These are phyloP conservation scores for Columbina picui DNA, from an alignment of 2,113 vertebrate genomes.

Conservation along the genomic window DNA sequence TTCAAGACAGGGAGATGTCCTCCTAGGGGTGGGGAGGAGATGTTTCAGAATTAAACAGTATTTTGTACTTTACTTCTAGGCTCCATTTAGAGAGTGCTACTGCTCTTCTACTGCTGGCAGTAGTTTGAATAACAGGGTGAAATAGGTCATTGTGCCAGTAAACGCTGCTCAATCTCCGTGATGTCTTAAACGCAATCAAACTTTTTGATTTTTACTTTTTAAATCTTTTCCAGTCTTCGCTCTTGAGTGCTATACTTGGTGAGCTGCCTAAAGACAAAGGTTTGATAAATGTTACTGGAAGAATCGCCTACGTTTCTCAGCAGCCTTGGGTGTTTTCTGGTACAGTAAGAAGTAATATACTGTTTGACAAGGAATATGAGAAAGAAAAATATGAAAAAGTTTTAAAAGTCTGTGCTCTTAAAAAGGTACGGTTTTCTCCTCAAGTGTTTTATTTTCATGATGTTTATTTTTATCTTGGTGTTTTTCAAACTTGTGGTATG, in stretches of 20 bases:
- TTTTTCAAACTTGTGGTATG: not conserved
- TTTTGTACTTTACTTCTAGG: not conserved
- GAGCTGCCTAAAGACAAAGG: constrained; percentile 86
- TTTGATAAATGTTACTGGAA: constrained; percentile 82
- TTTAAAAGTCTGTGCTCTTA: constrained; percentile 90
- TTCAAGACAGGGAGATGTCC: not conserved
- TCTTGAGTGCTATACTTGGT: constrained; percentile 88
- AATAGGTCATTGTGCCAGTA: fast-evolving
- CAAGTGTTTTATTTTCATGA: not conserved
- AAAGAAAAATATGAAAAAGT: constrained; percentile 88
- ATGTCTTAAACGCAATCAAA: not conserved
- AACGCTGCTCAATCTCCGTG: not conserved
- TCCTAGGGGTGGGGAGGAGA: not conserved
- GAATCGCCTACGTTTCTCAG: constrained; percentile 90
- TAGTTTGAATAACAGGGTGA: not conserved
- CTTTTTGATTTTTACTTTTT: not conserved
- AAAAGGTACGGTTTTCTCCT: constrained; percentile 80
- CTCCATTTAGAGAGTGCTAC: not conserved
- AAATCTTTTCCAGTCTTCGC: constrained; percentile 83
- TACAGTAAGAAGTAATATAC: constrained; percentile 93
- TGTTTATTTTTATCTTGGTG: not conserved
- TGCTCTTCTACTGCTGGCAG: not conserved
- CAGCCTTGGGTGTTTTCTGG: constrained; percentile 96
- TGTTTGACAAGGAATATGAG: constrained; percentile 92
- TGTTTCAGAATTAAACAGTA: not conserved